These are phyloP conservation scores for Sinhomidia bicolor DNA, from an alignment of 2,888 invertebrate species.

Conservation along the genomic window DNA sequence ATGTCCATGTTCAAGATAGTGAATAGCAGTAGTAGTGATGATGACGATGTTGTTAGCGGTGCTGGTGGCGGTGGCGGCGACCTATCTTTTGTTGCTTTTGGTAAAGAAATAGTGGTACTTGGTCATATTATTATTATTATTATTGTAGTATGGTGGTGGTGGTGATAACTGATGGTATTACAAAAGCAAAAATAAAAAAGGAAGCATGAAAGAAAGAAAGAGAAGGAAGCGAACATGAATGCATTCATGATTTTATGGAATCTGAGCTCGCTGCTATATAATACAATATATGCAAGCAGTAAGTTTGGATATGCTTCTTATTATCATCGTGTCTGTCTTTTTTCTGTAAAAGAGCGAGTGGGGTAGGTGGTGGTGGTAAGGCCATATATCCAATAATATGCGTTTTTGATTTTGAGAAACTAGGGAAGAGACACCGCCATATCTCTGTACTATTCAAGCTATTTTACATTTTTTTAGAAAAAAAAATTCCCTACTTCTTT, in stretches of 20 bases:
- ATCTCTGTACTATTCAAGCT: constrained; percentile 3
- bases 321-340: too few species aligned
- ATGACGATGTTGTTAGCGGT: not conserved
- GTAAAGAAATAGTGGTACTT: constrained; percentile 40
- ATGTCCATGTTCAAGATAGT: constrained; percentile 51
- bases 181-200: constrained; percentile 26
- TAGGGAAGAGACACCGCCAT: not conserved
- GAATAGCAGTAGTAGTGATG: not conserved
- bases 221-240: constrained; percentile 54
- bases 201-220: constrained; percentile 2
- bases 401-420: not conserved
- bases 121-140: too few species aligned
- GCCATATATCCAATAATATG: not conserved
- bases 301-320: constrained; percentile 19
- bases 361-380: not conserved
- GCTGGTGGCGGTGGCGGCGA: constrained; percentile 46
- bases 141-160: constrained; percentile 4
- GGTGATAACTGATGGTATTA: constrained; percentile 39
- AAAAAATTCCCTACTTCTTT: constrained; percentile 6
- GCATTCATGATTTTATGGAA: constrained; percentile 49
- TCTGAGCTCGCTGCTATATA: not conserved
- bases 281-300: not conserved
- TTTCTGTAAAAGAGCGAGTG: not conserved
- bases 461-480: not conserved
- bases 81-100: constrained; percentile 57